Base-by-base conservation (phyloP, 2,113 vertebrate genomes). In the Glaucidium brasilianum region DNA sequence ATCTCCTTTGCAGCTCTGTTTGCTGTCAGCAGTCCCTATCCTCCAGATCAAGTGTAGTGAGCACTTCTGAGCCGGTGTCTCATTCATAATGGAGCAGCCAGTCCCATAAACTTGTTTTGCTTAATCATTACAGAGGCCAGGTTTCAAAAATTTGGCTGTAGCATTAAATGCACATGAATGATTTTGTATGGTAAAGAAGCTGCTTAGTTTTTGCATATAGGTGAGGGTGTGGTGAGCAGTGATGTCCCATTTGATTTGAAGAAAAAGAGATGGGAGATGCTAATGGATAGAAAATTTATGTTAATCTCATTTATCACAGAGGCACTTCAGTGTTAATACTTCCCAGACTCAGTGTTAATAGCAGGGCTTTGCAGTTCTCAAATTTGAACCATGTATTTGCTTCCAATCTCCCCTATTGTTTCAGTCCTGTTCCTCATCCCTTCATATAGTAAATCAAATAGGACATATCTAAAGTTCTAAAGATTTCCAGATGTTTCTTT, bases 401-500 rank as follows among this genome's bases (percentile, higher is more conserved):
- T 93, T 86, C 67, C 90, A 92, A 2, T 67, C 72, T 90, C 63
- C 71, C 27, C 11, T 56, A 22, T 35, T 47, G n/a, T 77, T 77
- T 60, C 59, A 74, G 59, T 88, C 29, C 63, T 74, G 25, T 63
- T 91, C 71, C 43, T 62, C 45, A 72, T 74, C 39, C 30, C 19
- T 22, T 52, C 26, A 17, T 56, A 49, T 49, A 82, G 67, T 76
- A 90, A 95, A 90, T 95, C 74, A 88, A 63, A 90, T 26, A 71
- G 47, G 84, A 83, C 35, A 2, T 45, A 59, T 11, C 59, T 82
- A 49, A 86, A 77, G 73, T 66, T 63, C 34, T 63, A 49, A 88
- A 94, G 63, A 34, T 72, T 95, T 73, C 81, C 89, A 96, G 63
- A 60, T 93, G 68, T 60, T 92, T 77, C 58, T 85, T 83, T 81